Percentiles rank a stretch among this genome's conserved stretches.
Evolutionary conservation across 2,113 vertebrate species (phyloP).

Genomic region (Odocoileus virginianus): DNA sequence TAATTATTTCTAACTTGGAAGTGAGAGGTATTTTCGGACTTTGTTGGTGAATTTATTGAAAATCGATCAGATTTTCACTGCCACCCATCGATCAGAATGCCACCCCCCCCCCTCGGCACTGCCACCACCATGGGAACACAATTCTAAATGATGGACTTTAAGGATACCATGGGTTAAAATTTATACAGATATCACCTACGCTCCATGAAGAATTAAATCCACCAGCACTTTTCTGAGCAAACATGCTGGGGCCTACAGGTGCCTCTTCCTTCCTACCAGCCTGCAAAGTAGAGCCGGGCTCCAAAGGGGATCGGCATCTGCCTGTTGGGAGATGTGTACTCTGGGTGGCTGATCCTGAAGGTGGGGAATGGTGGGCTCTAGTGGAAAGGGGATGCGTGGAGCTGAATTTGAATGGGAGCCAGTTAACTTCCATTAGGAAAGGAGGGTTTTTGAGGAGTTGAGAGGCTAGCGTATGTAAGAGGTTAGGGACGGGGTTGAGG

Average conservation of each 20-base stretch:
- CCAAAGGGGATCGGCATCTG: neutral
- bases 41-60: constrained; percentile 6
- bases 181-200: neutral
- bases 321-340: neutral
- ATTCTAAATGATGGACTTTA: neutral
- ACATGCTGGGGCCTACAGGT: neutral
- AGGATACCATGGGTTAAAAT: neutral
- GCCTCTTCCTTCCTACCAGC: neutral
- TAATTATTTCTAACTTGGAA: neutral
- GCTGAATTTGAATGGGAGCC: neutral
- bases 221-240: neutral
- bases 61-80: neutral
- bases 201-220: neutral
- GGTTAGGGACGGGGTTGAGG: accelerated
- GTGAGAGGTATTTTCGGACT: neutral
- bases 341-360: neutral
- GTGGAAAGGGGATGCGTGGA: neutral
- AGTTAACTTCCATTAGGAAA: neutral
- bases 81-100: neutral
- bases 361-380: neutral
- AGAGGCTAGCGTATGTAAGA: too few species aligned
- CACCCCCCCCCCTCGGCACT: too few species aligned
- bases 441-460: neutral
- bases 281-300: neutral
- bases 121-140: neutral